These are phyloP conservation scores for Oikopleura albicans DNA, from an alignment of 23 tunicate genomes.

Conservation along the genomic window DNA sequence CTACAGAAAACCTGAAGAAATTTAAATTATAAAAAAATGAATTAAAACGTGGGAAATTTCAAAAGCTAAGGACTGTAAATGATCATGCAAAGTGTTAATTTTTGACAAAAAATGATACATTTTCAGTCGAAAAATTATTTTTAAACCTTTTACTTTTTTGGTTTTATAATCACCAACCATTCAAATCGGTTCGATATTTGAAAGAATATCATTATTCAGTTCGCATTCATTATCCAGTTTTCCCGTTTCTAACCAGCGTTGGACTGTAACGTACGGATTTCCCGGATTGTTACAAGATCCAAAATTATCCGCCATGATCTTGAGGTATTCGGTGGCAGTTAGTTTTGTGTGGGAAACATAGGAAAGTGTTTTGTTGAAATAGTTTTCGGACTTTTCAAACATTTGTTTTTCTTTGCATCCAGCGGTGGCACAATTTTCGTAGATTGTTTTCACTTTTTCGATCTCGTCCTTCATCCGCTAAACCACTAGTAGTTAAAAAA, in stretches of 20 bases:
- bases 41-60: no score
- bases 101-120: no score
- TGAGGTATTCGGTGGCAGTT: background rate
- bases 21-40: no score
- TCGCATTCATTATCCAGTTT: background rate
- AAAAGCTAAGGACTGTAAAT: no score
- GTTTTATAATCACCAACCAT: no score
- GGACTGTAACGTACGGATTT: background rate
- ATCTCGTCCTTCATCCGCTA: background rate
- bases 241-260: background rate
- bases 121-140: no score
- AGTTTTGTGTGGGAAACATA: background rate
- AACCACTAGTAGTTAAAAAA: no score
- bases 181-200: constrained; percentile 31
- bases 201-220: background rate
- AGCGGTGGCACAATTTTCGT: background rate
- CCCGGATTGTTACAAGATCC: background rate
- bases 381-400: background rate
- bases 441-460: background rate
- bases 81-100: no score
- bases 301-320: background rate
- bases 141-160: no score
- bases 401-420: background rate
- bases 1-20: no score
- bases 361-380: background rate